These are phyloP conservation scores for Epistrophe eligans DNA, from an alignment of 2,888 invertebrate genomes.

Conservation along the genomic window DNA sequence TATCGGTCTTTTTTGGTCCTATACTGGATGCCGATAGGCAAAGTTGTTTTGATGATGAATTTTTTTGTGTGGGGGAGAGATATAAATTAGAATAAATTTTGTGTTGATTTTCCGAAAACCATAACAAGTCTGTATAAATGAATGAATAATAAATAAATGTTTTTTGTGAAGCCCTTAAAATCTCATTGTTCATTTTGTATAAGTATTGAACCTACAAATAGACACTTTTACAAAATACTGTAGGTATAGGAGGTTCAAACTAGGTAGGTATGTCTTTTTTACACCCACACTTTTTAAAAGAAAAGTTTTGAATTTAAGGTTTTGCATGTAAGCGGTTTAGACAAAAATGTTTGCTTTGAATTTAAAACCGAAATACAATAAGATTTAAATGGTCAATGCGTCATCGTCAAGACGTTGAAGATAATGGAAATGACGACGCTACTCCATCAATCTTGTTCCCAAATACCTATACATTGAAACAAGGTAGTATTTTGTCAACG, in stretches of 20 bases:
- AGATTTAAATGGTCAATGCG: no score
- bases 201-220: not conserved
- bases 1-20: not conserved
- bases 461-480: no score
- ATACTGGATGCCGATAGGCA: not conserved
- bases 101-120: slow-evolving; percentile 1
- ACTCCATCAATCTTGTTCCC: no score
- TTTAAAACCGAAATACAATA: no score
- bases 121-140: not conserved
- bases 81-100: not conserved
- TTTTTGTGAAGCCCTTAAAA: not conserved
- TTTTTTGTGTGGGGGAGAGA: not conserved
- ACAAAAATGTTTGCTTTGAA: no score
- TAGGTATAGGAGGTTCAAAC: not conserved
- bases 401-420: no score
- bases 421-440: no score
- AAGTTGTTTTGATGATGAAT: slow-evolving; percentile 4
- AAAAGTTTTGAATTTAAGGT: no score
- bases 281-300: no score
- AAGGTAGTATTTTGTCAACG: no score
- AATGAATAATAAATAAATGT: slow-evolving; percentile 1
- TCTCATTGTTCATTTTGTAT: not conserved
- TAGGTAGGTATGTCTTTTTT: no score
- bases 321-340: no score
- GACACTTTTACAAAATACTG: not conserved